Base-by-base conservation (phyloP, 2,797 vertebrate genomes). In the Sebastolobus altivelis region DNA sequence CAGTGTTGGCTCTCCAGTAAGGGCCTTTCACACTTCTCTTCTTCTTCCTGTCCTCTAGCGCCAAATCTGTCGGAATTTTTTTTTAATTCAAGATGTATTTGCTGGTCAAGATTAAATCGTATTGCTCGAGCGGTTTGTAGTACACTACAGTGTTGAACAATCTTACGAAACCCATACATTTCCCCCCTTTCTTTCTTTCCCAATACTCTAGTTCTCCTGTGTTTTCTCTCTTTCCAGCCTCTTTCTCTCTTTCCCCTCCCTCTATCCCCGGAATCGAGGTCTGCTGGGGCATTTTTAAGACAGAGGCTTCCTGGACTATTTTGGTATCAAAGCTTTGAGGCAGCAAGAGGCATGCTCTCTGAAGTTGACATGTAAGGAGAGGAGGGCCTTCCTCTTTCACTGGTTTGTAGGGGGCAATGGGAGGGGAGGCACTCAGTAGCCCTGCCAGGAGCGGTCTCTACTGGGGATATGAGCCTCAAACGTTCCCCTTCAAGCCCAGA, bases 321-420 rank as follows among this genome's bases (percentile, higher is more conserved):
- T 95, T 92, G 87, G 93, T 93, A 95, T 96, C 95, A 96, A 96
- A 96, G 96, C 95, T 89, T 90, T 90, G 90, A 94, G 91, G 89
- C 89, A 94, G 92, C 90, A 87, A 91, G 93, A 94, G 92, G 89
- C 94, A 95, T 92, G 92, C 94, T 95, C 93, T 96, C 94, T 95
- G 95, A 96, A 95, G 96, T 93, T 92, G 90, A 94, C 95, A 93
- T 95, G 94, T 93, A 91, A 95, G 90, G 92, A 92, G 88, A 90
- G 90, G 86, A 86, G 90, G 87, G 87, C 84, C 87, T 88, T 89
- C 84, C 90, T 89, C 72, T 84, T 79, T 76, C 63, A 58, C 77
- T 88, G 82, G 88, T 88, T 93, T 83, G 84, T 86, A 65, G 85
- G 80, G 79, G 78, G 86, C 73, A 87, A 61, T 73, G 63, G 70